phyloP scores from a whole-genome alignment of 2,113 vertebrate species.

The Vulpes lagopus region DNA sequence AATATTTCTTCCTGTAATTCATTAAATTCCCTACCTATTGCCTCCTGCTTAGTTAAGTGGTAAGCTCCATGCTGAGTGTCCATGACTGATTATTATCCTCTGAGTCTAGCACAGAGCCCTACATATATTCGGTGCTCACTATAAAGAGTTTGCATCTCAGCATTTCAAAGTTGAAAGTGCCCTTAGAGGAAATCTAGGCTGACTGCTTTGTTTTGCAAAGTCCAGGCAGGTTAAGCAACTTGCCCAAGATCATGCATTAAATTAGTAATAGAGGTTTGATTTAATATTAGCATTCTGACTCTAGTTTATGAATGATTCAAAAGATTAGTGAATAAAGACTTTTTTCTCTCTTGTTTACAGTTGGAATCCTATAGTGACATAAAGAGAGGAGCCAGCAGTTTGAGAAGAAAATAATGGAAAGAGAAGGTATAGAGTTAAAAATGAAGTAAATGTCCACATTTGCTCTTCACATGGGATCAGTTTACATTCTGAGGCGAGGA shows the following conservation, averaged over 20 bases:
- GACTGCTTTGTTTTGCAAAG: background rate
- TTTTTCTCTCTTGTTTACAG: background rate
- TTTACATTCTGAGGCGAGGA: background rate
- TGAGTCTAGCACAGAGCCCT: background rate
- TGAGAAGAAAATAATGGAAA: background rate
- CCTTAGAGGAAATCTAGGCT: background rate
- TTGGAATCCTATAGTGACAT: background rate
- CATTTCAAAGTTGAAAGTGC: background rate
- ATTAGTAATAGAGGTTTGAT: background rate
- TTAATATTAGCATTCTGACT: background rate
- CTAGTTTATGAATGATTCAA: background rate
- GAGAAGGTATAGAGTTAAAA: background rate
- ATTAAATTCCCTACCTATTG: background rate
- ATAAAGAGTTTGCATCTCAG: background rate
- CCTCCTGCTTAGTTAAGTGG: background rate
- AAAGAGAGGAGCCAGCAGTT: background rate
- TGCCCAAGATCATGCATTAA: background rate
- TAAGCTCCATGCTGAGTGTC: background rate
- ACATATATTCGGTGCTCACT: background rate
- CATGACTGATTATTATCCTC: background rate
- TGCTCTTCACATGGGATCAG: background rate
- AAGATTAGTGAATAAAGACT: background rate
- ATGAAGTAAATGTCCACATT: background rate
- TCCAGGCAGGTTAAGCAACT: background rate
- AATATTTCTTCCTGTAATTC: background rate